A percentile compares a stretch with the other conserved stretches of the same genome.
Conservation (phyloP, 2,113 vertebrate species). For the Myrmecobius fasciatus region DNA sequence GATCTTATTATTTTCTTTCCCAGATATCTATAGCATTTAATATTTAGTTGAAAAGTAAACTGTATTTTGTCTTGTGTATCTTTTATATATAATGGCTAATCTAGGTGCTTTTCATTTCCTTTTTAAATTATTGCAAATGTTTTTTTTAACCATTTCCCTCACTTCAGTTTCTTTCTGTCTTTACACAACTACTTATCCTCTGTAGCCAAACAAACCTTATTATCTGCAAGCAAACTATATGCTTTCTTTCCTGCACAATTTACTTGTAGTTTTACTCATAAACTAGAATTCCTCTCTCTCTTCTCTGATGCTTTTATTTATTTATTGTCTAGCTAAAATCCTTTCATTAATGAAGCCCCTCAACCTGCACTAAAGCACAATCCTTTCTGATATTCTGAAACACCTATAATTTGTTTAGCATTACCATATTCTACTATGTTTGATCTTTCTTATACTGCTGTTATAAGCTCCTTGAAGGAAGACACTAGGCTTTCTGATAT, state of each 20-base stretch:
- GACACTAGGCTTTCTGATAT: not conserved
- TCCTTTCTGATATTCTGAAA: not conserved
- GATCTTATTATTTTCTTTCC: conserved; percentile 27
- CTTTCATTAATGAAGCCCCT: not conserved
- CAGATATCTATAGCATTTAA: conserved; percentile 11
- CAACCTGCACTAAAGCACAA: not conserved
- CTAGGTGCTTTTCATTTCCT: conserved; percentile 3
- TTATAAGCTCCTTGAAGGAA: conserved; percentile 18
- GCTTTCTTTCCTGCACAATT: not conserved
- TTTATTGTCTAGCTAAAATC: not conserved
- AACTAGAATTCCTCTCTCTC: not conserved
- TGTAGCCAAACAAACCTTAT: too few species aligned
- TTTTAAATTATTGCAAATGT: conserved; percentile 31
- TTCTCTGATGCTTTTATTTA: not conserved
- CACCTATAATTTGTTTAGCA: not conserved
- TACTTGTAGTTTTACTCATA: not conserved
- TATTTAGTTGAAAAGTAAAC: conserved; percentile 9
- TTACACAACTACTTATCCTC: too few species aligned
- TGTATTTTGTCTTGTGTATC: conserved; percentile 8
- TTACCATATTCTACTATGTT: not conserved
- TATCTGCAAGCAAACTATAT: too few species aligned
- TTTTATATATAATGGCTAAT: not conserved
- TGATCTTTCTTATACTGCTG: not conserved
- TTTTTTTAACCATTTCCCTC: conserved; percentile 22
- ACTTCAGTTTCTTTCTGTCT: not conserved